phyloP scores from a whole-genome alignment of 2,113 vertebrate species.

The Casuarius casuarius region DNA sequence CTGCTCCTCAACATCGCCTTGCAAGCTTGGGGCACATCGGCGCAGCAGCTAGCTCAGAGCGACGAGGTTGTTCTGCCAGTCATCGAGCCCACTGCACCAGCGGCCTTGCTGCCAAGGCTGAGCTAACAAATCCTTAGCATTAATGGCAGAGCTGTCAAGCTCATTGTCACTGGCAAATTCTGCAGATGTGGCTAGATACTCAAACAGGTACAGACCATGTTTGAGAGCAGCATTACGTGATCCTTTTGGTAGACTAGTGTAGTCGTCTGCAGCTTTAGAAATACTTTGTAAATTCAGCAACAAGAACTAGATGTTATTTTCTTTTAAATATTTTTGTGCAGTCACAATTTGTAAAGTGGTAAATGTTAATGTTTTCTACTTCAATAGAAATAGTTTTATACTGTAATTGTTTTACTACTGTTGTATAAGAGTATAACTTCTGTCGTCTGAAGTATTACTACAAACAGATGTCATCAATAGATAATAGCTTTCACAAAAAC shows the following conservation, averaged over 20 bases:
- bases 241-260: neutral
- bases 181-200: neutral
- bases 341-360: neutral
- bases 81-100: neutral
- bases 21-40: neutral
- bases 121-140: neutral
- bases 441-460: neutral
- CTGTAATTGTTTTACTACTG: neutral
- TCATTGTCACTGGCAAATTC: neutral
- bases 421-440: neutral
- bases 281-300: neutral
- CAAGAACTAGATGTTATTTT: neutral
- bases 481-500: neutral
- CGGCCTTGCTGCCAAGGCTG: slow-evolving; percentile 36
- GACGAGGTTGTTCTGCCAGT: neutral
- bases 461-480: neutral
- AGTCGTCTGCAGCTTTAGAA: neutral
- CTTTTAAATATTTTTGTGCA: neutral
- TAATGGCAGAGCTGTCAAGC: neutral
- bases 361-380: neutral
- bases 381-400: neutral
- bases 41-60: neutral
- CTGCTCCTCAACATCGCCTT: neutral
- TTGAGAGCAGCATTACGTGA: neutral
- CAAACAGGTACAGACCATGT: neutral